Evolutionary conservation across 1,140 invertebrate species (phyloP).

Genomic region (Monomorium pharaonis): DNA sequence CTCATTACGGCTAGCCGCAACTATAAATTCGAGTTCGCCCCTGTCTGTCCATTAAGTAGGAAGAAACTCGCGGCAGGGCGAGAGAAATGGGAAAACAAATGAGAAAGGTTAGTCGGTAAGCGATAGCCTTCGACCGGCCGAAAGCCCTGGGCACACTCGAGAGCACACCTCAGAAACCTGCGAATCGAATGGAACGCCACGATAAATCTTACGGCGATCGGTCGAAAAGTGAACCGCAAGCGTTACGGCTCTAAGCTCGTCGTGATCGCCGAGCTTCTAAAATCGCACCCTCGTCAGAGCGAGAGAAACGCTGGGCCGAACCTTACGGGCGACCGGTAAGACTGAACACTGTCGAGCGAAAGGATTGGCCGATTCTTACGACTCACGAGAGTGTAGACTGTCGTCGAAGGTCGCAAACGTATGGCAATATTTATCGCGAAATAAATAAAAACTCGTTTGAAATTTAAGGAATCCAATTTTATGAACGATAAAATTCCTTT

Average conservation of each 20-base stretch:
- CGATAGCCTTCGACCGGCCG: slow-evolving; percentile 26
- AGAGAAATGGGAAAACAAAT: slow-evolving; percentile 51
- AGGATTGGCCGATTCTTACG: slow-evolving; percentile 4
- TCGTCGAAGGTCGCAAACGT: background rate
- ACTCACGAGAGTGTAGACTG: background rate
- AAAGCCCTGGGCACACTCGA: slow-evolving; percentile 2
- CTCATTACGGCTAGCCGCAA: background rate
- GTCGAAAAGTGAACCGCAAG: slow-evolving; percentile 40
- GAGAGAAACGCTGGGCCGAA: background rate
- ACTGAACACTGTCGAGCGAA: background rate
- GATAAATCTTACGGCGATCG: slow-evolving; percentile 52
- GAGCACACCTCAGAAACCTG: slow-evolving; percentile 26
- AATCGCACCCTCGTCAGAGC: slow-evolving; percentile 14
- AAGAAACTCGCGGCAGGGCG: slow-evolving; percentile 24
- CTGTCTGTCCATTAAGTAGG: slow-evolving; percentile 32
- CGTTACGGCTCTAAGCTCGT: slow-evolving; percentile 33
- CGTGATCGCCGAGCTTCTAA: slow-evolving; percentile 31
- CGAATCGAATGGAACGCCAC: slow-evolving; percentile 42
- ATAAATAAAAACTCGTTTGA: background rate
- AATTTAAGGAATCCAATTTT: background rate
- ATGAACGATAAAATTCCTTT: background rate
- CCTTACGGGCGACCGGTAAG: background rate
- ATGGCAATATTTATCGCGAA: background rate
- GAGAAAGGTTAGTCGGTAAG: slow-evolving; percentile 46
- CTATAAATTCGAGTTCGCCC: slow-evolving; percentile 20